Conservation (phyloP, 2,888 invertebrate genomes). For the Napeogenes inachia region DNA sequence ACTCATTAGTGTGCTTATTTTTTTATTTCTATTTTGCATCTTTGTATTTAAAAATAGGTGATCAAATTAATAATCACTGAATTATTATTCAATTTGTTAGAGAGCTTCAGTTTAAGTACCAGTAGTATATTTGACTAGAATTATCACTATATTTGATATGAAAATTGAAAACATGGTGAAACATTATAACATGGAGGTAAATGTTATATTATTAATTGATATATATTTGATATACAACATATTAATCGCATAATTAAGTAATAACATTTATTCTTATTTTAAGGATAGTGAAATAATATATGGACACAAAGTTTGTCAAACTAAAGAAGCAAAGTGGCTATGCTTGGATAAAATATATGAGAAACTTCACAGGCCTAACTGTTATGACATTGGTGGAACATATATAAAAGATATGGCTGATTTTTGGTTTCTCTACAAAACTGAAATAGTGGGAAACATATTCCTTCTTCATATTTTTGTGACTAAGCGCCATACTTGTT, state of each 20-base stretch:
- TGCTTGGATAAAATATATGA: constrained; percentile 53
- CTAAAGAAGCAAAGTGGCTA: constrained; percentile 56
- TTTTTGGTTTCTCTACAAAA: constrained; percentile 58
- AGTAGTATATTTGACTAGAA: not conserved
- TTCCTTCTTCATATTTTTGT: constrained; percentile 61
- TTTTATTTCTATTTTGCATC: too few species aligned
- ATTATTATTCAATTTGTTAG: too few species aligned
- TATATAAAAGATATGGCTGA: constrained; percentile 54
- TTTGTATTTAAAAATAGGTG: too few species aligned
- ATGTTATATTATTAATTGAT: not conserved
- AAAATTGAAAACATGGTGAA: not conserved
- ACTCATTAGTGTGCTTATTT: too few species aligned
- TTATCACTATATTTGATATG: not conserved
- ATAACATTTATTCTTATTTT: constrained; percentile 18
- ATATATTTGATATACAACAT: too few species aligned
- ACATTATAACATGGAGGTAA: constrained; percentile 13
- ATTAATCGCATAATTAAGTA: not conserved
- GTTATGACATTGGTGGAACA: constrained; percentile 65
- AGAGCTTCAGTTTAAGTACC: too few species aligned
- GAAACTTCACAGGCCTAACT: constrained; percentile 57
- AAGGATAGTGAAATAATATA: constrained; percentile 50
- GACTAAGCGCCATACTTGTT: constrained; percentile 45
- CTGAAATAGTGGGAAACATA: constrained; percentile 49
- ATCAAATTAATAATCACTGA: too few species aligned
- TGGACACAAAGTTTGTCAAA: constrained; percentile 52